A percentile compares a stretch with the other conserved stretches of the same genome.
phyloP scores from a whole-genome alignment of 2,797 vertebrate species.

The Pangasius sanitwongsei region DNA sequence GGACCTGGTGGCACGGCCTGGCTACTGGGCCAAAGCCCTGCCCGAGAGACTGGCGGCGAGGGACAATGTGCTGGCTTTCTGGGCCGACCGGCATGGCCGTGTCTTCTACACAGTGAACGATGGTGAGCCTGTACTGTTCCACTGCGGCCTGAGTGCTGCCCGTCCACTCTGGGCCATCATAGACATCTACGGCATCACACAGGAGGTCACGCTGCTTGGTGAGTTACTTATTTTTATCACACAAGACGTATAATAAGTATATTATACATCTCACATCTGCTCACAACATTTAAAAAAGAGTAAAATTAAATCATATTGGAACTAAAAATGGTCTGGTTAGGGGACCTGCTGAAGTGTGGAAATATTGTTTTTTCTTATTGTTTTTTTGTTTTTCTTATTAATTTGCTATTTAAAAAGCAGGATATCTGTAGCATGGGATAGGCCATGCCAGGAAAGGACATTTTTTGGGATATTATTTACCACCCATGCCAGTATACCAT shows the following conservation, averaged over 20 bases:
- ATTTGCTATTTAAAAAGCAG: background rate
- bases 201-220: conserved; percentile 96
- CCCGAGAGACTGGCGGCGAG: conserved; percentile 91
- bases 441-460: background rate
- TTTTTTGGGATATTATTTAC: background rate
- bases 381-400: background rate
- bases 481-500: background rate
- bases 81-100: conserved; percentile 93
- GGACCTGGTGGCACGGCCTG: conserved; percentile 92
- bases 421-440: background rate
- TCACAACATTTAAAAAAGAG: background rate
- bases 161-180: conserved; percentile 97
- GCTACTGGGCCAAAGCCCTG: conserved; percentile 98
- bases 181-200: conserved; percentile 97
- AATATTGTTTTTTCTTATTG: background rate
- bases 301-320: background rate
- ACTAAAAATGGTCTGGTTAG: background rate
- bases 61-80: conserved; percentile 94
- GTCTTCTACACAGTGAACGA: conserved; percentile 98
- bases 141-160: conserved; percentile 93
- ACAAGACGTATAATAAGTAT: background rate
- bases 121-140: conserved; percentile 93
- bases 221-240: conserved; percentile 54
- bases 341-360: background rate
- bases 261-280: background rate